Conservation (phyloP, 2,888 invertebrate species). For the Cheilosia grossa region DNA sequence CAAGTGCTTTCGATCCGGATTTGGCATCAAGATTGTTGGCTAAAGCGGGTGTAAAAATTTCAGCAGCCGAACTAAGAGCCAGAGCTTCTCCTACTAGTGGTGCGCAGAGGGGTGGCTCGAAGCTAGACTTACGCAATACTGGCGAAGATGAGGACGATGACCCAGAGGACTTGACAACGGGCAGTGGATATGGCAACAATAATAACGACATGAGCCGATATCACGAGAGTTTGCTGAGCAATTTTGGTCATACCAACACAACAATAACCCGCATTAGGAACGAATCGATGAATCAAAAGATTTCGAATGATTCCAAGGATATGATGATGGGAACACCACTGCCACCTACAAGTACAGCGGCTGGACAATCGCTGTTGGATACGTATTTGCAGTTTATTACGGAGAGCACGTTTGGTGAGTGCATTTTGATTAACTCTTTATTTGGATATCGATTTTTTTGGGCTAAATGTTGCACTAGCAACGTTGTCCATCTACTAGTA, state of each 20-base stretch:
- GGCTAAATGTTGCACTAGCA: too few relatives aligned
- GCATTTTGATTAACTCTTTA: not conserved
- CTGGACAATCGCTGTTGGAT: constrained; percentile 91
- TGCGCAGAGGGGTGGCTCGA: constrained; percentile 83
- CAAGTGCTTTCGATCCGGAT: constrained; percentile 95
- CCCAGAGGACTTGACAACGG: constrained; percentile 91
- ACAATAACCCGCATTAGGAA: constrained; percentile 87
- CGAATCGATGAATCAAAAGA: constrained; percentile 83
- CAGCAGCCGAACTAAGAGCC: constrained; percentile 91
- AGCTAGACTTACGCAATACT: constrained; percentile 88
- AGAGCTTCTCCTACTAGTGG: constrained; percentile 93
- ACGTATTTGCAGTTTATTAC: constrained; percentile 95
- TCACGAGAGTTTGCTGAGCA: constrained; percentile 81
- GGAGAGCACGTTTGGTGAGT: constrained; percentile 89
- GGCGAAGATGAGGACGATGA: constrained; percentile 88
- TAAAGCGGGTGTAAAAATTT: constrained; percentile 94
- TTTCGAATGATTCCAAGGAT: constrained; percentile 84
- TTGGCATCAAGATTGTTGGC: constrained; percentile 93
- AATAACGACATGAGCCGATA: constrained; percentile 81
- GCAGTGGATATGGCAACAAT: constrained; percentile 77
- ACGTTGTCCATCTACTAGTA: too few relatives aligned
- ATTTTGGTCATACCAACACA: constrained; percentile 85
- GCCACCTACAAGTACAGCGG: constrained; percentile 86
- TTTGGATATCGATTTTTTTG: not conserved
- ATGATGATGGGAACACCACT: constrained; percentile 86